Evolutionary conservation across 2,888 invertebrate species (phyloP), one percentile per base, ranked within the genome.

Genomic region (Exephanes ischioxanthus): DNA sequence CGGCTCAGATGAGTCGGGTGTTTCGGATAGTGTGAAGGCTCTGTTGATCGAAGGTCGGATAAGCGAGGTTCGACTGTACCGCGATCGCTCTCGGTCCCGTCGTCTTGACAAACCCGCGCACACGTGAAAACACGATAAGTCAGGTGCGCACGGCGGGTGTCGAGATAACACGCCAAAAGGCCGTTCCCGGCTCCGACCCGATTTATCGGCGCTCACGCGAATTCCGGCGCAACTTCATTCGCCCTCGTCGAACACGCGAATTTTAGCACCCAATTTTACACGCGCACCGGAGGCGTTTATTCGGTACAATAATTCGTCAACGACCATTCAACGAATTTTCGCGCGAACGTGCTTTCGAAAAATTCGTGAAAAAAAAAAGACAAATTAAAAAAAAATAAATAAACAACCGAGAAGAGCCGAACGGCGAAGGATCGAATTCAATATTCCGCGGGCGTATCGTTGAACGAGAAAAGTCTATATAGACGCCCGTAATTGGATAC

Each of bases 381-480:
- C 9, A 41, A 11, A 41, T 11, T 3, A 41, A 41, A 41, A 41
- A 41, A 11, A 41, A 41, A 41, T 2, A 55, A 22, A 55, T 1
- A 14, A 14, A 45, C 14, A 45, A 45, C 2, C 16, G 4, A 48
- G 14, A 48, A 14, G 3, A 48, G 3, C 16, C 45, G 26, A 58
- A 26, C 22, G 1, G 26, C 22, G 58, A 22, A 22, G 22, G 11
- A 55, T 55, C 9, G 22, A 19, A 58, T 58, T 3, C 11, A 7
- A 58, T 16, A 58, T 58, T 70, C 58, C 14, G 58, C 9, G 7
- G 26, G 45, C 58, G 37, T 78, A 51, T 81, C 19, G 22, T 33
- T 61, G 14, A 63, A 71, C 37, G 58, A 45, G 58, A 26, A 72
- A 72, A 48, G 30, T 37, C 48, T 11, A 33, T 68, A 48, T 4